Base-by-base conservation (phyloP, 2,797 vertebrate species). In the Lates japonicus region DNA sequence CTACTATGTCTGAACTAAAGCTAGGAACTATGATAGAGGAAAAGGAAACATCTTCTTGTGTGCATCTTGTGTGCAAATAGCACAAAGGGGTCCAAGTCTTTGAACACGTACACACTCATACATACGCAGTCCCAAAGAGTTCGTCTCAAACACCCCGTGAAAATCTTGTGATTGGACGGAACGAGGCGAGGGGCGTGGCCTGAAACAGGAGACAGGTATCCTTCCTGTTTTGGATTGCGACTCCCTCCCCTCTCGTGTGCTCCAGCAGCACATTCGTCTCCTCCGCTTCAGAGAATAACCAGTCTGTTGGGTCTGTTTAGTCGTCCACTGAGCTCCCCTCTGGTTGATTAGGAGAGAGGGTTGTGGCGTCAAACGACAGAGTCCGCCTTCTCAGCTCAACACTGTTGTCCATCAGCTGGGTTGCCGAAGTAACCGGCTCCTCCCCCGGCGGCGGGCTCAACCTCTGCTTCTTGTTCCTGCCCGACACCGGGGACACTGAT, bases 401-500 rank as follows among this genome's bases (percentile, higher is more conserved):
- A 78, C 94, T 92, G 87, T 95, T 96, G 90, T 97, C 97, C 0
- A 88, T 93, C 8, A 92, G 81, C 37, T 96, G 95, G 63, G 93
- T 83, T 65, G 95, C 91, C 0, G 88, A 76, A 0, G 95, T 74
- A 69, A 93, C 42, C 7, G 92, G 92, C 79, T 95, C 2, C 1
- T 97, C 95, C 0, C 94, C 95, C 70, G 97, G 97, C 2, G 93
- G 81, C 1, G 97, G 98, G 87, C 97, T 99, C 96, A 97, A 94
- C 88, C 98, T 97, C 93, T 97, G 96, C 93, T 98, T 98, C 89
- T 96, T 95, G 85, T 94, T 95, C 2, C 93, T 91, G 25, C 94
- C 95, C 0, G 95, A 95, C 62, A 93, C 90, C 1, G 96, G 95
- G 0, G 96, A 95, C 49, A 96, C 96, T 0, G 86, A 89, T 74